A percentile compares a stretch with the other conserved stretches of the same genome.
Conservation (phyloP, 2,888 invertebrate genomes). For the Zeuzera pyrina region DNA sequence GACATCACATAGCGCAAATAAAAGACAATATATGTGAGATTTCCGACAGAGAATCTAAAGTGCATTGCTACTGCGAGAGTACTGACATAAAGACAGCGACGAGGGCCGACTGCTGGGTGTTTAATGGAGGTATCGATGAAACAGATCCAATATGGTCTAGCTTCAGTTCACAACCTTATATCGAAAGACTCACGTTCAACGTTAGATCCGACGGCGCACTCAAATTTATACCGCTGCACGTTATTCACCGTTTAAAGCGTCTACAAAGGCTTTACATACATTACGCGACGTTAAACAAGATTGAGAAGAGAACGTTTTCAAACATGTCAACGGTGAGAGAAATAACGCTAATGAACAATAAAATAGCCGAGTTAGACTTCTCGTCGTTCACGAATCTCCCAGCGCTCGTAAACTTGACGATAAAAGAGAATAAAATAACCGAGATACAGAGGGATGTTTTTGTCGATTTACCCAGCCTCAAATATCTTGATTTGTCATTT, state of each 20-base stretch:
- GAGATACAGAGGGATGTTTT: conserved; percentile 85
- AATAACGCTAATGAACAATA: conserved; percentile 80
- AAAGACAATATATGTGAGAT: conserved; percentile 75
- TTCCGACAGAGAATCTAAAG: conserved; percentile 66
- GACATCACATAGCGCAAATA: conserved; percentile 46
- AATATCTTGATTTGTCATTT: conserved; percentile 85
- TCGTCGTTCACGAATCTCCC: conserved; percentile 83
- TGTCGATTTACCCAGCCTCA: conserved; percentile 80
- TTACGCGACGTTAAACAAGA: conserved; percentile 80
- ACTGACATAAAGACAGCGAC: conserved; percentile 72
- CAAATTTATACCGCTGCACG: conserved; percentile 79
- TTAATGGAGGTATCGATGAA: conserved; percentile 77
- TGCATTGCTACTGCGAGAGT: conserved; percentile 79
- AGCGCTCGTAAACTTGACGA: conserved; percentile 78
- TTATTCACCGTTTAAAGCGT: conserved; percentile 76
- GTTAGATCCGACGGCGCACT: conserved; percentile 79
- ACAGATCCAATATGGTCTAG: conserved; percentile 81
- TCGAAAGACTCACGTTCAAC: conserved; percentile 79
- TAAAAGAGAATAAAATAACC: conserved; percentile 84
- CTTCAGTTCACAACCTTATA: conserved; percentile 79
- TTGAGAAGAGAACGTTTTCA: conserved; percentile 82
- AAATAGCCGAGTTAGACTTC: conserved; percentile 78
- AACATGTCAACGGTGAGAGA: conserved; percentile 81
- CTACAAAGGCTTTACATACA: conserved; percentile 79
- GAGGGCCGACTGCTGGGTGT: conserved; percentile 85